Conservation (phyloP, 2,888 invertebrate species). For the Cetonia aurata region DNA sequence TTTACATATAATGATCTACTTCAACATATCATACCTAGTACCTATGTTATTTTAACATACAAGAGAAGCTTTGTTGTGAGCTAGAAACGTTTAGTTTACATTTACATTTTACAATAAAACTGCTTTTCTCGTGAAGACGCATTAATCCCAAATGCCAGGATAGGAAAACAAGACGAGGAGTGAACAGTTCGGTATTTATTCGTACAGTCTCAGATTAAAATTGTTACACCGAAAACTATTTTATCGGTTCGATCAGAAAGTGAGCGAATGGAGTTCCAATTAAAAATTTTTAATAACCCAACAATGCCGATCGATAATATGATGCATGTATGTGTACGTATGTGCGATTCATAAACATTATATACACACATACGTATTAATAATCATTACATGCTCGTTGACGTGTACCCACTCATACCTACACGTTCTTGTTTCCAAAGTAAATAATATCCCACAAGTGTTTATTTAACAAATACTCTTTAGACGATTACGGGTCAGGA, state of each 20-base stretch:
- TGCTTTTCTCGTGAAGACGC: not conserved
- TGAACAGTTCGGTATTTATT: conserved; percentile 24
- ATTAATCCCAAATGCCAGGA: not conserved
- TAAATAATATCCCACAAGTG: conserved; percentile 43
- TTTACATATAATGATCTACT: conserved; percentile 26
- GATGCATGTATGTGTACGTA: conserved; percentile 35
- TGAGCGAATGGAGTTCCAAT: conserved; percentile 46
- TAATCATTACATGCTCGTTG: conserved; percentile 47
- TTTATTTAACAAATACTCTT: conserved; percentile 42
- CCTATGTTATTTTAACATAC: conserved; percentile 8
- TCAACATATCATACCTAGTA: not conserved
- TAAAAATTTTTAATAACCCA: conserved; percentile 47
- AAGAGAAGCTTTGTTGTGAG: conserved; percentile 6
- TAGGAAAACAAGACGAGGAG: not conserved
- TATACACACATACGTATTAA: conserved; percentile 51
- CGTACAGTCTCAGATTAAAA: conserved; percentile 18
- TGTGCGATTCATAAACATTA: conserved; percentile 50
- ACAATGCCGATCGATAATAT: conserved; percentile 45
- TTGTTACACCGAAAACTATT: conserved; percentile 36
- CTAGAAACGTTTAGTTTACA: not conserved
- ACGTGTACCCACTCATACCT: conserved; percentile 47
- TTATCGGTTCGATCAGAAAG: conserved; percentile 49
- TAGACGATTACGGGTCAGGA: conserved; percentile 38
- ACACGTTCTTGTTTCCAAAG: conserved; percentile 46
- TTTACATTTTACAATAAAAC: not conserved